Evolutionary conservation across 2,113 vertebrate genomes (phyloP).

Genomic region (Eidolon helvum): DNA sequence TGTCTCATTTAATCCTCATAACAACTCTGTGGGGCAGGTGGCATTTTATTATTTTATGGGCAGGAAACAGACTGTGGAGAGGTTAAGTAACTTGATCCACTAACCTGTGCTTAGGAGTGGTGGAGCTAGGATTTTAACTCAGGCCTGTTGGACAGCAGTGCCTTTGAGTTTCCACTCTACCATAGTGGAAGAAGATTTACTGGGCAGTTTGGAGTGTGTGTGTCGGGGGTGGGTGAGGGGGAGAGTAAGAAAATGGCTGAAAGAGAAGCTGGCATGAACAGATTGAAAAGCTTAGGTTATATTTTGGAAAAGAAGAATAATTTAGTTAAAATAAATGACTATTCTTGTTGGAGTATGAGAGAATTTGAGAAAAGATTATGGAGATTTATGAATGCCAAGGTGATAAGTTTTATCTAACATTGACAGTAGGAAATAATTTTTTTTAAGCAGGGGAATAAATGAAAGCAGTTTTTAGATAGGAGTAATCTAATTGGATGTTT

Average conservation of each 20-base stretch:
- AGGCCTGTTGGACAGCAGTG: too few relatives aligned
- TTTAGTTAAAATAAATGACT: slow-evolving; percentile 4
- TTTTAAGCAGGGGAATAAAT: not conserved
- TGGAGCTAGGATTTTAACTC: not conserved
- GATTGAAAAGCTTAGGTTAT: not conserved
- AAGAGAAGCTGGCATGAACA: not conserved
- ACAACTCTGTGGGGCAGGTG: not conserved
- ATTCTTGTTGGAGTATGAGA: not conserved
- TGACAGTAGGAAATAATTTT: not conserved
- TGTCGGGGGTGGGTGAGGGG: too few relatives aligned
- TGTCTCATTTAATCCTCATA: not conserved
- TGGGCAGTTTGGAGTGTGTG: not conserved
- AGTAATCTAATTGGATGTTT: not conserved
- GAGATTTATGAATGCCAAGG: not conserved
- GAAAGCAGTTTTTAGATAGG: not conserved
- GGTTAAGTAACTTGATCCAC: not conserved
- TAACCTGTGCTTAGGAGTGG: not conserved
- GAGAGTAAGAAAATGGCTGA: not conserved
- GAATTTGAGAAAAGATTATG: not conserved
- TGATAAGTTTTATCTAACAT: not conserved
- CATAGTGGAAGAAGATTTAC: not conserved
- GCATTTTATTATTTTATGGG: not conserved
- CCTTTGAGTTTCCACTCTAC: not conserved
- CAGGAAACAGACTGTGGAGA: not conserved
- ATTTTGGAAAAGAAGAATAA: not conserved